A percentile compares a stretch with the other conserved stretches of the same genome.
Conservation (phyloP, 2,797 vertebrate genomes). For the Cacajao melanocephalus region DNA sequence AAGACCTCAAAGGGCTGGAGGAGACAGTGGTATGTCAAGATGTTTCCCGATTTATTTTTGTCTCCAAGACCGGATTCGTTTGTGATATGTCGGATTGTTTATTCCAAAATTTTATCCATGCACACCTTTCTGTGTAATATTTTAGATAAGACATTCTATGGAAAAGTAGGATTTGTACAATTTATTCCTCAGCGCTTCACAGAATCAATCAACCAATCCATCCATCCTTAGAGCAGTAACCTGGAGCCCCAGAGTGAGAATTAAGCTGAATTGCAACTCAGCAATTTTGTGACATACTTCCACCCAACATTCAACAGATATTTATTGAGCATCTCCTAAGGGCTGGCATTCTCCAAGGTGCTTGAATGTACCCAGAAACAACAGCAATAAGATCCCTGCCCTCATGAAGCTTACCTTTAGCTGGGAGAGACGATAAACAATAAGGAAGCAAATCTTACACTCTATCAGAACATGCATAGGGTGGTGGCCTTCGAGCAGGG, state of each 20-base stretch:
- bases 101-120: background rate
- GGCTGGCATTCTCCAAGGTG: background rate
- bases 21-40: slow-evolving; percentile 93
- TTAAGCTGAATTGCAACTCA: background rate
- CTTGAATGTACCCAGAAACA: background rate
- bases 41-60: background rate
- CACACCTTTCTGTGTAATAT: background rate
- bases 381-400: background rate
- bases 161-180: background rate
- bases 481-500: background rate
- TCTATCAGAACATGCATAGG: background rate
- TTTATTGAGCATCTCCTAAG: background rate
- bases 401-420: background rate
- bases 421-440: background rate
- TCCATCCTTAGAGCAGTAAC: background rate
- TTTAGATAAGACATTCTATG: background rate
- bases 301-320: background rate
- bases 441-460: background rate
- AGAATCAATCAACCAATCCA: background rate
- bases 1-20: slow-evolving; percentile 96
- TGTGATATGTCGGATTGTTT: slow-evolving; percentile 17
- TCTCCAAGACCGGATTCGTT: background rate
- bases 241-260: background rate
- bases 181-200: background rate
- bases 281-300: background rate